These are phyloP conservation scores for Macaria liturata DNA, from an alignment of 2,888 invertebrate genomes.

Conservation along the genomic window DNA sequence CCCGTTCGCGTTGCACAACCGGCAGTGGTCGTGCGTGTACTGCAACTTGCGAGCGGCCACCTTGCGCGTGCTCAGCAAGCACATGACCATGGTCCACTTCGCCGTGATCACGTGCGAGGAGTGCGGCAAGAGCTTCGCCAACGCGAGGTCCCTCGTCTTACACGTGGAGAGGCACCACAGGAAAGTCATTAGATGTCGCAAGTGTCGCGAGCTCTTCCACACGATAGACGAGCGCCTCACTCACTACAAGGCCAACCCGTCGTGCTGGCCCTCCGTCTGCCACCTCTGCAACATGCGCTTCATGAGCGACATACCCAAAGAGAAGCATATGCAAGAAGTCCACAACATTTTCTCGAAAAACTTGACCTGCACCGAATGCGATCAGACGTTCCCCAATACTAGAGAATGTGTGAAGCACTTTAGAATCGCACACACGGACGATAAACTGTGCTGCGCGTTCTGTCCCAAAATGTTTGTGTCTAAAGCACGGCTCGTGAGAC, in stretches of 20 bases:
- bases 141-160: slow-evolving; percentile 8
- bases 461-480: slow-evolving; percentile 24
- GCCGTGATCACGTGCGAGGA: slow-evolving; percentile 36
- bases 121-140: slow-evolving; percentile 32
- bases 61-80: slow-evolving; percentile 37
- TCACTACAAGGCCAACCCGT: slow-evolving; percentile 21
- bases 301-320: slow-evolving; percentile 18
- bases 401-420: slow-evolving; percentile 26
- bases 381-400: slow-evolving; percentile 11
- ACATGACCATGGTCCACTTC: slow-evolving; percentile 40
- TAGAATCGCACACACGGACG: slow-evolving; percentile 21
- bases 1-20: slow-evolving; percentile 27
- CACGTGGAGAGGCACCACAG: slow-evolving; percentile 28
- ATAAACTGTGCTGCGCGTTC: slow-evolving; percentile 21
- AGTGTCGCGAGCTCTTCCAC: slow-evolving; percentile 23
- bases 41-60: slow-evolving; percentile 24
- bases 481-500: slow-evolving; percentile 21
- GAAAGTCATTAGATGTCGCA: slow-evolving; percentile 24
- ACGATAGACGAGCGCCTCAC: slow-evolving; percentile 18
- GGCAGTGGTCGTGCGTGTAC: slow-evolving; percentile 24
- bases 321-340: slow-evolving; percentile 32
- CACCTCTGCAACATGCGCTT: slow-evolving; percentile 32
- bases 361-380: slow-evolving; percentile 26
- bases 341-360: slow-evolving; percentile 30
- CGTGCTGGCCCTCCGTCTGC: slow-evolving; percentile 28